Percentiles rank a stretch among this genome's conserved stretches.
phyloP scores from a whole-genome alignment of 2,888 invertebrate species.

The Tortrix viridana region DNA sequence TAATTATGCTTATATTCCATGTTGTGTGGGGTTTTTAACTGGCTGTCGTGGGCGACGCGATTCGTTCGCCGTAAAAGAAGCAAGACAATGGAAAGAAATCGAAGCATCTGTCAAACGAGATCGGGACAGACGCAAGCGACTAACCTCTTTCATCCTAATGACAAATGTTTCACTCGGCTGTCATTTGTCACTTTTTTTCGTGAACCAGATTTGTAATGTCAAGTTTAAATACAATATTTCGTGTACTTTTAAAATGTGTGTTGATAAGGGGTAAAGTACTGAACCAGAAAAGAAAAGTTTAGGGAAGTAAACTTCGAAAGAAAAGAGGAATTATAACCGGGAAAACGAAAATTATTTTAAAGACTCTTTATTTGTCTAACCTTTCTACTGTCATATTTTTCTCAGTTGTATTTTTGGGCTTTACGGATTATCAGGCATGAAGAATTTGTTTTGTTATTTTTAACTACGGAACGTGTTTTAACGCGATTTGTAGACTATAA shows the following conservation, averaged over 20 bases:
- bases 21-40: background rate
- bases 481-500: no score
- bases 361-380: no score
- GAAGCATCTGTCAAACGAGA: constrained; percentile 6
- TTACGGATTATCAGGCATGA: no score
- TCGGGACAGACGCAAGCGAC: constrained; percentile 11
- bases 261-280: background rate
- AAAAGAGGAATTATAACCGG: no score
- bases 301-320: no score
- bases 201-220: constrained; percentile 17
- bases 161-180: constrained; percentile 34
- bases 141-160: constrained; percentile 27
- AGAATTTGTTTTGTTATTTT: no score
- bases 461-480: no score
- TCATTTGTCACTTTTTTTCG: constrained; percentile 33
- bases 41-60: background rate
- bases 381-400: no score
- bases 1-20: constrained; percentile 21
- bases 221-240: constrained; percentile 14
- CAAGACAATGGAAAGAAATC: constrained; percentile 21
- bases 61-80: constrained; percentile 5
- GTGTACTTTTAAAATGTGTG: background rate
- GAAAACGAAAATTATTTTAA: no score
- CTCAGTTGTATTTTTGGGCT: no score
- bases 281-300: background rate